These are phyloP conservation scores for Amphimallon solstitiale DNA, from an alignment of 2,888 invertebrate species.

Conservation along the genomic window DNA sequence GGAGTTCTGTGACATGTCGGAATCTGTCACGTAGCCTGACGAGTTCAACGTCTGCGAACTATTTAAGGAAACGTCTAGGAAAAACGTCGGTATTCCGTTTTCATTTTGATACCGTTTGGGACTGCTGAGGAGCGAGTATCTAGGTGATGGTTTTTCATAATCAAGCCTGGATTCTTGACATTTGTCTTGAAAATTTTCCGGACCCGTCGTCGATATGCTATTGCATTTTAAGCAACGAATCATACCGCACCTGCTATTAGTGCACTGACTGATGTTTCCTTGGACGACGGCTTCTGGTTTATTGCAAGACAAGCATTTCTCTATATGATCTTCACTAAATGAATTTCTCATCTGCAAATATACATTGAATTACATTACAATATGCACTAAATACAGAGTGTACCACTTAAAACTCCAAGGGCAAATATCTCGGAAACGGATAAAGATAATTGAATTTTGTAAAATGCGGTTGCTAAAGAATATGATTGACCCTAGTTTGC, in stretches of 20 bases:
- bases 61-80: conserved; percentile 33
- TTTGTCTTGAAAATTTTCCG: conserved; percentile 57
- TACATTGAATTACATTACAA: neutral
- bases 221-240: conserved; percentile 57
- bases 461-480: too few species aligned
- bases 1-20: conserved; percentile 16
- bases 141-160: conserved; percentile 20
- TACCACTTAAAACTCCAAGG: too few species aligned
- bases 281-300: conserved; percentile 55
- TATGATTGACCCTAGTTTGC: too few species aligned
- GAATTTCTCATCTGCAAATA: conserved; percentile 26
- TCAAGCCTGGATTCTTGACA: conserved; percentile 51
- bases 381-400: neutral
- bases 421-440: too few species aligned
- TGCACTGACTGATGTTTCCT: conserved; percentile 57
- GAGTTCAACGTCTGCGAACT: conserved; percentile 29
- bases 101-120: conserved; percentile 32
- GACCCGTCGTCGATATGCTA: conserved; percentile 55
- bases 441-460: too few species aligned
- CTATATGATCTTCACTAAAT: conserved; percentile 50
- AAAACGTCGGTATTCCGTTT: conserved; percentile 37
- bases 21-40: conserved; percentile 36
- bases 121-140: conserved; percentile 26
- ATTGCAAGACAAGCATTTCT: conserved; percentile 55
- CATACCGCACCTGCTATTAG: conserved; percentile 54